Base-by-base conservation (phyloP, 37 sponge, comb jelly and placozoan genomes). In the Mnemiopsis leidyi region DNA sequence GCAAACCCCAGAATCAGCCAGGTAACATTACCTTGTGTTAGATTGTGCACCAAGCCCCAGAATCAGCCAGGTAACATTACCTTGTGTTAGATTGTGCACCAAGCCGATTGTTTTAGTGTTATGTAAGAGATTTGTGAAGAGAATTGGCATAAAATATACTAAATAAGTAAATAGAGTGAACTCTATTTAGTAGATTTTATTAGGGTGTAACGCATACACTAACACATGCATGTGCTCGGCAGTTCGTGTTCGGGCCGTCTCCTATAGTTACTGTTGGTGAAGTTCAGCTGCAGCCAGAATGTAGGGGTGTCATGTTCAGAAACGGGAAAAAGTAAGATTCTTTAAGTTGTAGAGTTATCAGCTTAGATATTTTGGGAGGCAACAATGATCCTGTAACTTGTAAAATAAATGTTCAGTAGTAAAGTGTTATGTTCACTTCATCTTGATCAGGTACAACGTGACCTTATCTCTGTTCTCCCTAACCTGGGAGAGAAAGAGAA, bases 281-380 rank as follows among this genome's bases (percentile, higher is more conserved):
- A 29, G 75, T 23, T 28, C 20, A 71, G 20, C 30, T 71, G 5
- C 75, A 71, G 30, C 7, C 5, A 28, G 75, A 71, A 71, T 71
- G 75, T 71, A n/a, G 20, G 3, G 75, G 75, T 23, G 20, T 71
- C 25, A 71, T 71, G 75, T 18, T 71, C n/a, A 71, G 75, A 28
- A 71, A 71, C 30, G 75, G 75, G 30, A 71, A 71, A 71, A 71
- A 71, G 75, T 71, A 48, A 67, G 68, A 67, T 21, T 67, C 20
- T n/a, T n/a, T n/a, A n/a, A n/a, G n/a, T n/a, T n/a, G n/a, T n/a
- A n/a, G n/a, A n/a, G n/a, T n/a, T n/a, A n/a, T n/a, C n/a, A n/a
- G n/a, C n/a, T n/a, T n/a, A n/a, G n/a, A n/a, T n/a, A n/a, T n/a
- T n/a, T n/a, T 67, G 68, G 13, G 20, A 67, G 13, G 68, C 20